Conservation (phyloP, 2,113 vertebrate species). For the Spheniscus mendiculus region DNA sequence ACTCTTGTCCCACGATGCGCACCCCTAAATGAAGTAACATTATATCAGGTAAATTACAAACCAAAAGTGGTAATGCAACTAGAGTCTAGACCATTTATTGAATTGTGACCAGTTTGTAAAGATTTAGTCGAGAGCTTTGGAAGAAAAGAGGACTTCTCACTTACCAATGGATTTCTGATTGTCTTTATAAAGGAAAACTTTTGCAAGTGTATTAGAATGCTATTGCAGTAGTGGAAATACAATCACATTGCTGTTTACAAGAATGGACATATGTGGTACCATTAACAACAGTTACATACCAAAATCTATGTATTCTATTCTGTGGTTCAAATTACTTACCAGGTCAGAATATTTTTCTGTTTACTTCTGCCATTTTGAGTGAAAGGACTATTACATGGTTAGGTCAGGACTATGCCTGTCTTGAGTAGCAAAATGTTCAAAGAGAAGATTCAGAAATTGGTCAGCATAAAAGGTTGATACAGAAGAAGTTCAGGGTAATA, state of each 20-base stretch:
- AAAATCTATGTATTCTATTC: neutral
- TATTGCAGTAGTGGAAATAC: neutral
- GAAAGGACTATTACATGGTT: neutral
- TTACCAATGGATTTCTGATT: neutral
- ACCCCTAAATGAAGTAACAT: neutral
- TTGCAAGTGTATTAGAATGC: neutral
- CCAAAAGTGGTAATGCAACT: neutral
- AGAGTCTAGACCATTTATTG: neutral
- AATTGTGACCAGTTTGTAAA: neutral
- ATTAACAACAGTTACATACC: neutral
- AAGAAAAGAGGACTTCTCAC: neutral
- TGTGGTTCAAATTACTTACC: neutral
- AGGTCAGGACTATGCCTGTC: neutral
- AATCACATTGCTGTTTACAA: neutral
- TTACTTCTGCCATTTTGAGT: neutral
- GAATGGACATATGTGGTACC: neutral
- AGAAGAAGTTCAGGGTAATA: neutral
- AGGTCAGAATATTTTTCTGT: neutral
- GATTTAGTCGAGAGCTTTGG: neutral
- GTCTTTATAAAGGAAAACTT: neutral
- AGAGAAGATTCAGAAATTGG: neutral
- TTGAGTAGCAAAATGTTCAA: neutral
- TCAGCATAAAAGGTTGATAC: neutral
- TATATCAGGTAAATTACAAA: neutral
- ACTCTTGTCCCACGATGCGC: neutral